A percentile compares a stretch with the other conserved stretches of the same genome.
phyloP scores from a whole-genome alignment of 2,797 vertebrate species.

The Scarus forsteni region DNA sequence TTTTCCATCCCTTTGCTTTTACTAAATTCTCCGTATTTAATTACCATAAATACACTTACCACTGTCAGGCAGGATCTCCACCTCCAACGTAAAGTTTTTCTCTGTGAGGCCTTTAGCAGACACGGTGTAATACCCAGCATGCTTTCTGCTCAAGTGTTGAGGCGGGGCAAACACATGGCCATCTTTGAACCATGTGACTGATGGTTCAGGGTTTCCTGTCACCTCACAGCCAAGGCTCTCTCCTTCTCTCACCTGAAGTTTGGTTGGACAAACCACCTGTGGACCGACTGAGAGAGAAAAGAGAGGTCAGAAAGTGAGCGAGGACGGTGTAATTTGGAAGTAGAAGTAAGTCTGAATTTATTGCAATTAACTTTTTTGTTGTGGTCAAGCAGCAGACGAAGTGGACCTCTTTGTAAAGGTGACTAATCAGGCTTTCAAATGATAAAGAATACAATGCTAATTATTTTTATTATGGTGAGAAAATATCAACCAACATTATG shows the following conservation, averaged over 20 bases:
- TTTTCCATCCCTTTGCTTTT: no score
- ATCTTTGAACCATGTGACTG: slow-evolving; percentile 63
- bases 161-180: slow-evolving; percentile 49
- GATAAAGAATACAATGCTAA: no score
- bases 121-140: slow-evolving; percentile 63
- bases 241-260: slow-evolving; percentile 49
- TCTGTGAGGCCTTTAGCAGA: slow-evolving; percentile 28
- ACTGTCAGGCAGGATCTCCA: slow-evolving; percentile 44
- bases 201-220: slow-evolving; percentile 63
- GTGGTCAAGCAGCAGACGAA: no score
- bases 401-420: no score
- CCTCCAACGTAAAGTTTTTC: slow-evolving; percentile 57
- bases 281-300: slow-evolving; percentile 49
- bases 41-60: slow-evolving; percentile 41
- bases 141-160: slow-evolving; percentile 16
- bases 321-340: no score
- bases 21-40: no score
- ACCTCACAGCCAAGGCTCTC: slow-evolving; percentile 50
- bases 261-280: slow-evolving; percentile 44
- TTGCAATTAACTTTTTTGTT: no score
- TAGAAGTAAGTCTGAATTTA: no score
- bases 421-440: no score
- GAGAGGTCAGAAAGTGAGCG: neutral
- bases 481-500: no score
- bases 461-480: no score